These are phyloP conservation scores for Hecatera dysodea DNA, from an alignment of 2,888 invertebrate species.

Conservation along the genomic window DNA sequence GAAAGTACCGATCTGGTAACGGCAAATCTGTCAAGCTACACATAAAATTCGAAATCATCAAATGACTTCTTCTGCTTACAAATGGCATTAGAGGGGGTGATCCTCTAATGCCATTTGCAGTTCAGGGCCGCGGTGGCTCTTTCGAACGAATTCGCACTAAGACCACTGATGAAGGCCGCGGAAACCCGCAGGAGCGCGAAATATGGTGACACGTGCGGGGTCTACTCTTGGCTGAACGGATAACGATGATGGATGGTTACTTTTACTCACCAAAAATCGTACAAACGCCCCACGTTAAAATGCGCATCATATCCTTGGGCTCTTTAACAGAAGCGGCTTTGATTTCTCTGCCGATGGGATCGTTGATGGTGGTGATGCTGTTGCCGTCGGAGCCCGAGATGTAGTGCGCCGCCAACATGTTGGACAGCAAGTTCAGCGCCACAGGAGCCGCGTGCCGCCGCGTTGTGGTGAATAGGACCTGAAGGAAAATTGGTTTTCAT, in stretches of 20 bases:
- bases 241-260: background rate
- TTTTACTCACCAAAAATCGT: slow-evolving; percentile 70
- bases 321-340: background rate
- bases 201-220: too few species aligned
- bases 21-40: too few species aligned
- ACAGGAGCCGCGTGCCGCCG: slow-evolving; percentile 77
- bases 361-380: slow-evolving; percentile 69
- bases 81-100: too few species aligned
- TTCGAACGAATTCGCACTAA: too few species aligned
- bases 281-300: slow-evolving; percentile 65
- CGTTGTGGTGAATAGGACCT: slow-evolving; percentile 88
- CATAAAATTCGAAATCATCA: too few species aligned
- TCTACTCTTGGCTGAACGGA: background rate
- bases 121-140: too few species aligned
- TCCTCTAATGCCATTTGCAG: too few species aligned
- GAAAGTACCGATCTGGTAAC: too few species aligned
- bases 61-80: too few species aligned
- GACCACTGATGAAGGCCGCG: background rate
- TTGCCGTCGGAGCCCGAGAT: slow-evolving; percentile 58
- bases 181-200: background rate
- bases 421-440: slow-evolving; percentile 87
- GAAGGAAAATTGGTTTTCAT: background rate
- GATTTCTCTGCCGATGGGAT: slow-evolving; percentile 64
- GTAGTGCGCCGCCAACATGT: slow-evolving; percentile 75
- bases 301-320: slow-evolving; percentile 58